Evolutionary conservation across 2,888 invertebrate species (phyloP).

Genomic region (Tachina grossa): DNA sequence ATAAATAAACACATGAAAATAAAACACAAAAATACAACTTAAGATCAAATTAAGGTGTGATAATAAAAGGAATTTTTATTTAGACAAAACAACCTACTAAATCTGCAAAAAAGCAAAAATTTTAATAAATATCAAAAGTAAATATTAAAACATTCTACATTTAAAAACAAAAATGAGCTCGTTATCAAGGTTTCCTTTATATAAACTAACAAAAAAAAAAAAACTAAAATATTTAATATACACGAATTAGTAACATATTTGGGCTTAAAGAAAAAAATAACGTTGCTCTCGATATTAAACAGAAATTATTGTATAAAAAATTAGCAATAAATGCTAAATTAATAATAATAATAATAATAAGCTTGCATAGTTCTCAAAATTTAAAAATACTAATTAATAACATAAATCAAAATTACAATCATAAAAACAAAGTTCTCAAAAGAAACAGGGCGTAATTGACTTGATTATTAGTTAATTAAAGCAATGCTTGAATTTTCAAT

Average conservation of each 20-base stretch:
- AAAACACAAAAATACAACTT: conserved; percentile 37
- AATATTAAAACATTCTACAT: conserved; percentile 51
- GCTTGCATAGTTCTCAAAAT: conserved; percentile 36
- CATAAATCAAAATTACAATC: conserved; percentile 33
- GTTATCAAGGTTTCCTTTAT: conserved; percentile 67
- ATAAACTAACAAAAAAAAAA: conserved; percentile 32
- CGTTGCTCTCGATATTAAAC: conserved; percentile 21
- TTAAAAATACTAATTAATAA: conserved; percentile 2
- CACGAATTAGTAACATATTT: conserved; percentile 7
- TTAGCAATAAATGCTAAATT: conserved; percentile 12
- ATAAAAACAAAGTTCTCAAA: conserved; percentile 15
- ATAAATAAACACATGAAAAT: conserved; percentile 19
- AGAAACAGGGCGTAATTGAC: conserved; percentile 16
- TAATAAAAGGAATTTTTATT: conserved; percentile 51
- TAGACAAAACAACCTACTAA: conserved; percentile 20
- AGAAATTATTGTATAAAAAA: conserved; percentile 23
- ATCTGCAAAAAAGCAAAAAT: conserved; percentile 36
- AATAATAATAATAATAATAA: neutral
- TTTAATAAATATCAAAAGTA: neutral
- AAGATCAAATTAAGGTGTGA: conserved; percentile 39
- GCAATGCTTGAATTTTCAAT: conserved; percentile 22
- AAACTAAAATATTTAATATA: conserved; percentile 19
- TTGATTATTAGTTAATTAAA: conserved; percentile 16
- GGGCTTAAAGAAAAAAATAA: conserved; percentile 36
- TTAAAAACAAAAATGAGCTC: conserved; percentile 63